Base-by-base conservation (phyloP, 2,113 vertebrate genomes). In the Phalacrocorax carbo region DNA sequence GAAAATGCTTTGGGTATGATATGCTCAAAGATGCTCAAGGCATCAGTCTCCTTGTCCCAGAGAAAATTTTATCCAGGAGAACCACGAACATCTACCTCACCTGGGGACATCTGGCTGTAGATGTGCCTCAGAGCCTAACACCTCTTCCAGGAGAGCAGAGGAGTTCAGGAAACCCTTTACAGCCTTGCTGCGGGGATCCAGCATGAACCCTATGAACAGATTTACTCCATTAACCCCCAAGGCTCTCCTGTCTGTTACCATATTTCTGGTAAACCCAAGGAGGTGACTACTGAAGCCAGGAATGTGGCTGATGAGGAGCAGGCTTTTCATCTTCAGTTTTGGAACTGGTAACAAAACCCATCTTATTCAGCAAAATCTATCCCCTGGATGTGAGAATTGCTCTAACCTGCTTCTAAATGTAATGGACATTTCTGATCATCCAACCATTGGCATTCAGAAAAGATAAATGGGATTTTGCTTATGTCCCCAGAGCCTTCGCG, bases 381-480 rank as follows among this genome's bases (percentile, higher is more conserved):
- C 20, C 48, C 48, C 40, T 61, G 52, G 10, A 3, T 7, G 5
- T 15, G 13, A 79, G 49, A 76, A 77, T 15, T 80, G 34, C 90
- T 84, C 72, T 54, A 72, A 62, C 82, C 49, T 69, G 76, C 82
- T 95, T 91, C 51, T 87, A 92, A 96, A 81, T 8, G 44, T 38
- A 88, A 66, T 36, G 29, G 79, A 85, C 77, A 71, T 26, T 85
- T 86, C 91, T 84, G 75, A 93, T 83, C 20, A 13, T 94, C 83
- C 96, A 95, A 21, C 51, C 20, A 11, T 29, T n/a, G 32, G 60
- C 3, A 0, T 27, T 73, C 80, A 86, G 69, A 66, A 87, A 80
- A 82, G 42, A 92, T 55, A 93, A 90, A 85, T 40, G 61, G 60
- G 61, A 84, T 93, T 96, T 71, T 71, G 51, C 75, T 75, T 80